Conservation (phyloP, 2,113 vertebrate genomes). For the Strix aluco region DNA sequence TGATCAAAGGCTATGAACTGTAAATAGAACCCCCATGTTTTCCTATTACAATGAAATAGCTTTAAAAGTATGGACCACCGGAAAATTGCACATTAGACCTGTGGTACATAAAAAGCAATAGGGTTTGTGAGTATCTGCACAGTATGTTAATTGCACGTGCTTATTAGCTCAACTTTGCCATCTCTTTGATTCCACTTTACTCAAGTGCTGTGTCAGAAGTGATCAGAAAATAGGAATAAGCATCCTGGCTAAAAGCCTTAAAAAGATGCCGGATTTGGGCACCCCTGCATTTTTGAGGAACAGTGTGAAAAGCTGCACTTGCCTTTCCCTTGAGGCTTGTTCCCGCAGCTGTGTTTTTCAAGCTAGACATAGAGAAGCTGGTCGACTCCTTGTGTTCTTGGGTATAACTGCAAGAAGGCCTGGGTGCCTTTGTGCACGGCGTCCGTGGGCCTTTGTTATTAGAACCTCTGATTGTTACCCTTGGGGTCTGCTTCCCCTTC, state of each 20-base stretch:
- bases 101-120: neutral
- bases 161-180: neutral
- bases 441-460: fast-evolving
- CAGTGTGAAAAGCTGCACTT: fast-evolving
- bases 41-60: neutral
- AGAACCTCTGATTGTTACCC: neutral
- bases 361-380: neutral
- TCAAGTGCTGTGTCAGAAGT: neutral
- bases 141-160: fast-evolving
- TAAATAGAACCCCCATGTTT: neutral
- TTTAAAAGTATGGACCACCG: neutral
- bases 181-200: neutral
- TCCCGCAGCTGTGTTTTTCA: neutral
- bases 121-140: neutral
- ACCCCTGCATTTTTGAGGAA: fast-evolving
- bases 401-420: neutral
- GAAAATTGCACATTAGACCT: neutral
- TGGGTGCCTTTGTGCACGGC: neutral
- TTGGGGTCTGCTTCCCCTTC: neutral
- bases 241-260: neutral
- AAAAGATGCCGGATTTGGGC: neutral
- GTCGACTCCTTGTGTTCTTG: fast-evolving
- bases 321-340: neutral
- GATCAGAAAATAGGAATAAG: neutral
- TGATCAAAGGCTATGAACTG: neutral